Evolutionary conservation across 2,113 vertebrate genomes (phyloP), one percentile per base, ranked within the genome.

Genomic region (Chamaea fasciata): DNA sequence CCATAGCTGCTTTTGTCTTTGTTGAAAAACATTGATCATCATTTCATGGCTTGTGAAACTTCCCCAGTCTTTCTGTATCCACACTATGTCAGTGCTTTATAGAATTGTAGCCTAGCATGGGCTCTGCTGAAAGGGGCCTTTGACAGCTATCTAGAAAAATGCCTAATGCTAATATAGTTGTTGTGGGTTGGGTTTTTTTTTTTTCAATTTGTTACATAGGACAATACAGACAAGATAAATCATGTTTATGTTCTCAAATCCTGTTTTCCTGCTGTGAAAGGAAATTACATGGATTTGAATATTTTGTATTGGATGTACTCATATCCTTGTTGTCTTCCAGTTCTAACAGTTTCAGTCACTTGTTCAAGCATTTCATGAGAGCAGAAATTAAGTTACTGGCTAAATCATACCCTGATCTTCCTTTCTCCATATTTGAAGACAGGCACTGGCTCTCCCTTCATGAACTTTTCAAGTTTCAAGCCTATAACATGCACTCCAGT

Each of bases 141-240:
- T 57, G 56, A 82, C 82, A 49, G 23, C 28, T 23, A 21, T 50
- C 56, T 68, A 67, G 47, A 37, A 47, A 86, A 67, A 53, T 0
- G 0, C 2, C 9, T 42, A 63, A 78, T 0, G 0, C 8, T 37
- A 28, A 41, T 33, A 35, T 2, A 91, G 42, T n/a, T n/a, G n/a
- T n/a, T n/a, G n/a, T n/a, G n/a, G n/a, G n/a, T n/a, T n/a, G n/a
- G n/a, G n/a, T n/a, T n/a, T 39, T 39, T 39, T n/a, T 52, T 64
- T 65, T 80, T 64, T 13, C 18, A 23, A 10, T 50, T 77, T 70
- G 3, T 74, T 87, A 24, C 16, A 39, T 50, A 42, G 47, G 23
- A 46, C 33, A 49, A 65, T 33, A 70, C 16, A 70, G 24, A 62
- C 35, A 78, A 85, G 10, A 56, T 37, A 83, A 90, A 83, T 41